Percentiles rank a stretch among this genome's conserved stretches.
phyloP scores from a whole-genome alignment of 1,140 invertebrate species.

The Mya arenaria region DNA sequence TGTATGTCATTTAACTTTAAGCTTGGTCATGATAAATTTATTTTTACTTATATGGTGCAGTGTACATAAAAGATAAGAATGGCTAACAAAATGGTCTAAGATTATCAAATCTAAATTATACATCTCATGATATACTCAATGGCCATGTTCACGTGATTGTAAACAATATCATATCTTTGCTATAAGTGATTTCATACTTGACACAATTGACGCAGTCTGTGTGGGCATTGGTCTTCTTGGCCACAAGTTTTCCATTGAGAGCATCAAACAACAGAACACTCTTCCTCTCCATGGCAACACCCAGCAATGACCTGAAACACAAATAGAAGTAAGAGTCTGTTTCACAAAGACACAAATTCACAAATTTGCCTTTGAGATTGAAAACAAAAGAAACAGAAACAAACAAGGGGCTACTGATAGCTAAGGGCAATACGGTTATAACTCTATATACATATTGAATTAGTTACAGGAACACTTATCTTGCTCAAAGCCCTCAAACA shows the following conservation, averaged over 20 bases:
- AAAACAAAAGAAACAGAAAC: neutral
- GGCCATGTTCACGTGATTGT: no score
- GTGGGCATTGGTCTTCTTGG: slow-evolving; percentile 91
- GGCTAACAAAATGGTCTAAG: no score
- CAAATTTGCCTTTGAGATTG: neutral
- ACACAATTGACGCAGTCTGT: slow-evolving; percentile 96
- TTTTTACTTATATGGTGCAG: no score
- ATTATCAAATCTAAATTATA: no score
- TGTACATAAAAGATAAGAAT: no score
- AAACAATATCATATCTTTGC: no score
- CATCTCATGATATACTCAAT: no score
- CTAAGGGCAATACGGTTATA: neutral
- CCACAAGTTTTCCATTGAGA: slow-evolving; percentile 88
- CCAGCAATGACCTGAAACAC: slow-evolving; percentile 87
- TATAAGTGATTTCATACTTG: slow-evolving; percentile 74
- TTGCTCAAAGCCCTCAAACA: neutral
- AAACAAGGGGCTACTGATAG: neutral
- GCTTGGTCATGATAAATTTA: no score
- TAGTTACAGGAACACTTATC: neutral
- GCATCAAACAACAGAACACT: slow-evolving; percentile 95
- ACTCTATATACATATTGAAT: neutral
- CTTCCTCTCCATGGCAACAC: slow-evolving; percentile 95
- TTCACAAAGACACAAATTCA: neutral
- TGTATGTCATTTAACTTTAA: no score
- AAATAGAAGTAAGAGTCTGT: slow-evolving; percentile 57